Evolutionary conservation across 2,888 invertebrate genomes (phyloP).

Genomic region (Microctonus brassicae): DNA sequence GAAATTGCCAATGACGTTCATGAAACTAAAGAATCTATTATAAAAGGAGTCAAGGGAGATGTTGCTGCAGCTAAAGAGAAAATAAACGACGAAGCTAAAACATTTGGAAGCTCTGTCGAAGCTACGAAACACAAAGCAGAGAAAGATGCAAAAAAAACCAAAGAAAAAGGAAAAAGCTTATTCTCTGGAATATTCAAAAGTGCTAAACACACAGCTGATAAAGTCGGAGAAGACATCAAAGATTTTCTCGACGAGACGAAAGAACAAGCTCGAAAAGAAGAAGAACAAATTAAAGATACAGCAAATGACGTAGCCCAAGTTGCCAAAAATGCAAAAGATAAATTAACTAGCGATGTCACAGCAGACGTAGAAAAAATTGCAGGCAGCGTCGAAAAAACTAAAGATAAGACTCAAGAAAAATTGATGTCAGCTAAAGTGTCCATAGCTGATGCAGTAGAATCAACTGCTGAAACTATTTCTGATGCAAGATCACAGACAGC

Average conservation of each 20-base stretch:
- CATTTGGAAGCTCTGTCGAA: conserved; percentile 15
- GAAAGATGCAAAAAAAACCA: conserved; percentile 46
- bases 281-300: conserved; percentile 36
- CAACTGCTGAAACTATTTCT: conserved; percentile 68
- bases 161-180: conserved; percentile 45
- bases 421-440: conserved; percentile 65
- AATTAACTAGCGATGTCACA: conserved; percentile 10
- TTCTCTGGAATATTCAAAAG: conserved; percentile 48
- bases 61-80: conserved; percentile 42
- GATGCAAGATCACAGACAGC: conserved; percentile 70
- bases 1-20: conserved; percentile 61
- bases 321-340: not conserved
- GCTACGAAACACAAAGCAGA: conserved; percentile 39
- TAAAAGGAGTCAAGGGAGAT: conserved; percentile 44
- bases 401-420: conserved; percentile 69
- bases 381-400: conserved; percentile 54
- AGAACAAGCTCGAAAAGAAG: conserved; percentile 51
- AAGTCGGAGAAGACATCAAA: not conserved
- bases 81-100: conserved; percentile 38
- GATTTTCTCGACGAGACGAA: conserved; percentile 53
- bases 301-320: conserved; percentile 29
- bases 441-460: conserved; percentile 69
- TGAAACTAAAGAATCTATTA: conserved; percentile 69
- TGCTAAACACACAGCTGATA: conserved; percentile 67
- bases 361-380: conserved; percentile 40